Evolutionary conservation across 2,797 vertebrate genomes (phyloP), one percentile per base, ranked within the genome.

Genomic region (Heliangelus exortis): DNA sequence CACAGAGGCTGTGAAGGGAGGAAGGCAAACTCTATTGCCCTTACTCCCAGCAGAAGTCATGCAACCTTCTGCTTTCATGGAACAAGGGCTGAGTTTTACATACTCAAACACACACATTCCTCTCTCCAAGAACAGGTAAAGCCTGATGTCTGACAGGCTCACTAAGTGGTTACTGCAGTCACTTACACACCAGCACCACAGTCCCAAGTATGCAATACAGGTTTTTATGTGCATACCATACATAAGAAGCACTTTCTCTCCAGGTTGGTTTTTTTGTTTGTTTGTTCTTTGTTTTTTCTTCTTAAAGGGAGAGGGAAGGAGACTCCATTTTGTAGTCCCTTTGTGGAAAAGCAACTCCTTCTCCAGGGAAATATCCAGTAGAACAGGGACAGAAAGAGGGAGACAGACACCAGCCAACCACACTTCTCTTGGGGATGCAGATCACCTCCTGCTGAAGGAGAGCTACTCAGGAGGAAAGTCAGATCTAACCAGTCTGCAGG

Each of bases 391-490:
- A 84, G 73, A 91, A 36, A 1, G 58, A 26, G 14, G 14, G 55
- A 75, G 39, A 66, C 66, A 75, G 59, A 12, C 33, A 76, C 15
- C 19, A 4, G 1, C 19, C 48, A 71, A 51, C 43, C 66, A 62
- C 43, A 62, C 43, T 57, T 47, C 51, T 82, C 66, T 53, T 78
- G 74, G 54, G 13, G 25, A 78, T 92, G 66, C 75, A 76, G 63
- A 43, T 58, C 85, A 85, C 79, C 59, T 75, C 47, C 62, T 65
- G 50, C 55, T 59, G 76, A 51, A 17, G 39, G 39, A 59, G 3
- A 54, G 84, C 81, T 58, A 89, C 87, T 77, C 50, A 89, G 74
- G 28, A 93, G 14, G 20, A 86, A 93, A 77, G 80, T 68, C 48
- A 63, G 31, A 51, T 63, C 31, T 41, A 88, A 62, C 62, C 23